Evolutionary conservation across 2,888 invertebrate genomes (phyloP).

Genomic region (Limenitis camilla): DNA sequence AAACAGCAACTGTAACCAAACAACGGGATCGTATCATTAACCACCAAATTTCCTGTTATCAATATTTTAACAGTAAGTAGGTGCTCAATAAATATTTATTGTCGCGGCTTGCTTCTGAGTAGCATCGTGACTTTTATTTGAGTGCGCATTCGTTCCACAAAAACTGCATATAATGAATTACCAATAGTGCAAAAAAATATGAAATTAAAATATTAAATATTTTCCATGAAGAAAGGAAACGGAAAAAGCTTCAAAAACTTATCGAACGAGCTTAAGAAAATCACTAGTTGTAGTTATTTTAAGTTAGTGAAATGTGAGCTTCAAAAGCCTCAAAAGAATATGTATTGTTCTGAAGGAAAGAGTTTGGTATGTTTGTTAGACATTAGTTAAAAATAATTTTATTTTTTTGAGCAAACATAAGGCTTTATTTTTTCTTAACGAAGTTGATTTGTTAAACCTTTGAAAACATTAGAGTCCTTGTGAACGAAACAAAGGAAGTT

Average conservation of each 20-base stretch:
- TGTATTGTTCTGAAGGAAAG: too few relatives aligned
- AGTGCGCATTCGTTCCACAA: slow-evolving; percentile 7
- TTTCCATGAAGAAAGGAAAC: too few relatives aligned
- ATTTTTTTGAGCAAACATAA: too few relatives aligned
- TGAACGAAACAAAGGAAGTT: too few relatives aligned
- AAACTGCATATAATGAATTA: not conserved
- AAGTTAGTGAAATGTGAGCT: too few relatives aligned
- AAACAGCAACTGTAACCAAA: not conserved
- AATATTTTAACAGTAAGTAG: slow-evolving; percentile 20
- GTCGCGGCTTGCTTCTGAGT: slow-evolving; percentile 14
- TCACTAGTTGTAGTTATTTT: slow-evolving; percentile 50
- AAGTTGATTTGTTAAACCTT: too few relatives aligned
- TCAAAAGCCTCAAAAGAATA: slow-evolving; percentile 33
- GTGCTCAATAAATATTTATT: slow-evolving; percentile 27
- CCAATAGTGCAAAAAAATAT: not conserved
- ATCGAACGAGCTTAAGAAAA: slow-evolving; percentile 18
- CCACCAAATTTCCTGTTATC: slow-evolving; percentile 16
- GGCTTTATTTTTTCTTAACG: too few relatives aligned
- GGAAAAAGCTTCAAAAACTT: too few relatives aligned
- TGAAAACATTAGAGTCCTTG: too few relatives aligned
- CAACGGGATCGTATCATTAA: not conserved
- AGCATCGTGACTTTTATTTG: slow-evolving; percentile 22
- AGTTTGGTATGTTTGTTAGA: too few relatives aligned
- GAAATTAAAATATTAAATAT: not conserved
- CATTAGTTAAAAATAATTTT: too few relatives aligned